Evolutionary conservation across 2,113 vertebrate genomes (phyloP), one percentile per base, ranked within the genome.

Genomic region (Emydura subglobosa): DNA sequence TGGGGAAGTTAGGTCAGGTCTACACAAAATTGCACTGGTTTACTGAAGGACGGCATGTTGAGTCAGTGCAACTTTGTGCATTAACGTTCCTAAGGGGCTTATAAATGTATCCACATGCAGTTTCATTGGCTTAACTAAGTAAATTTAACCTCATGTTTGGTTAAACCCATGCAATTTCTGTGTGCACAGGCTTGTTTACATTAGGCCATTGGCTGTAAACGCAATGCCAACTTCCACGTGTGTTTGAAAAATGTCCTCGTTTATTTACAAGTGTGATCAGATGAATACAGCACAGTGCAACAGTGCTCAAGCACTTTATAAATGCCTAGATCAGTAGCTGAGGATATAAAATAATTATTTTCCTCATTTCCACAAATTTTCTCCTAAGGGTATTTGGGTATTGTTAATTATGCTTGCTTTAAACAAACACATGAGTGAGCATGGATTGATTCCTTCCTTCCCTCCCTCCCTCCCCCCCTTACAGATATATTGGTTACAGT

Each of bases 41-140:
- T 55, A 53, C 10, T 47, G 29, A 2, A 44, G 53, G 39, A 34
- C 8, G 7, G 31, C 57, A 51, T 7, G 2, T 13, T 21, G 78
- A 83, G 27, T 21, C 1, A 47, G 6, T 47, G 53, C 59, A 3
- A 54, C 25, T 47, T 1, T 0, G 1, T 65, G 17, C 7, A 2
- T 22, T 17, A 50, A 8, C 5, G 0, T 10, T 34, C 17, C 54
- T 34, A 54, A 53, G 1, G 59, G 21, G 83, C 31, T 89, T 59
- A 65, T 82, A 65, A 19, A 1, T 16, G 29, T 57, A 42, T 78
- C 49, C 10, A 9, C 17, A 4, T 0, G 2, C 65, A 68, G 76
- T 49, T 34, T 42, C 55, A 5, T 19, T 16, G 31, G 6, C 76
- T 22, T 86, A 42, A 68, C 7, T 59, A 27, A 12, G 12, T 53